Conservation (phyloP, 2,888 invertebrate genomes). For the Nymphalis c-album region DNA sequence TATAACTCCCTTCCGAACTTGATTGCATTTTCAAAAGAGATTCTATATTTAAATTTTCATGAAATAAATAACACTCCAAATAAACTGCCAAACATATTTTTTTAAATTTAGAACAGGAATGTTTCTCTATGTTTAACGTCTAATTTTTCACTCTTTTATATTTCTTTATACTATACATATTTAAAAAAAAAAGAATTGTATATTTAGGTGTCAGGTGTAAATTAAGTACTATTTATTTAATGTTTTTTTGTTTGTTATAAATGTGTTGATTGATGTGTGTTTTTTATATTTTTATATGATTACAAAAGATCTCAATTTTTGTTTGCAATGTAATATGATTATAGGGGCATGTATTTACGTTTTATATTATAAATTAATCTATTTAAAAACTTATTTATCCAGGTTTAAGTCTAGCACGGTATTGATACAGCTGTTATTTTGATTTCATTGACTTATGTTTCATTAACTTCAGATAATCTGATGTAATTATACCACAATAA, state of each 20-base stretch:
- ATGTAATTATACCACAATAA: not conserved
- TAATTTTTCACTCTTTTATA: not conserved
- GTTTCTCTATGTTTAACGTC: not conserved
- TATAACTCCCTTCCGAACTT: no score
- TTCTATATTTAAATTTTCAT: not conserved
- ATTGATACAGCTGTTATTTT: conserved; percentile 25
- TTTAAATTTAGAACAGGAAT: not conserved
- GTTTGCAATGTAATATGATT: conserved; percentile 41
- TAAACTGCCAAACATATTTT: conserved; percentile 7
- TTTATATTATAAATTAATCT: conserved; percentile 14
- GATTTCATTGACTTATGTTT: not conserved
- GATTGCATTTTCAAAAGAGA: not conserved
- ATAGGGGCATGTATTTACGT: conserved; percentile 30
- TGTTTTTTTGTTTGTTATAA: not conserved
- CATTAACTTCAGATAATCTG: not conserved
- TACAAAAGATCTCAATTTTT: conserved; percentile 55
- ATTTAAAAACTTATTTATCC: not conserved
- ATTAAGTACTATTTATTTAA: not conserved
- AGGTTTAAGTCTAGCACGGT: conserved; percentile 18
- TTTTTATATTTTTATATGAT: conserved; percentile 28
- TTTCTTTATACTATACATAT: not conserved
- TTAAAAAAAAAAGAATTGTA: not conserved
- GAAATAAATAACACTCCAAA: conserved; percentile 1
- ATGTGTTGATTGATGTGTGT: conserved; percentile 37
- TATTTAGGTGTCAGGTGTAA: not conserved